Percentiles rank a stretch among this genome's conserved stretches.
Conservation (phyloP, 1,140 invertebrate genomes). For the Drosophila melanica region DNA sequence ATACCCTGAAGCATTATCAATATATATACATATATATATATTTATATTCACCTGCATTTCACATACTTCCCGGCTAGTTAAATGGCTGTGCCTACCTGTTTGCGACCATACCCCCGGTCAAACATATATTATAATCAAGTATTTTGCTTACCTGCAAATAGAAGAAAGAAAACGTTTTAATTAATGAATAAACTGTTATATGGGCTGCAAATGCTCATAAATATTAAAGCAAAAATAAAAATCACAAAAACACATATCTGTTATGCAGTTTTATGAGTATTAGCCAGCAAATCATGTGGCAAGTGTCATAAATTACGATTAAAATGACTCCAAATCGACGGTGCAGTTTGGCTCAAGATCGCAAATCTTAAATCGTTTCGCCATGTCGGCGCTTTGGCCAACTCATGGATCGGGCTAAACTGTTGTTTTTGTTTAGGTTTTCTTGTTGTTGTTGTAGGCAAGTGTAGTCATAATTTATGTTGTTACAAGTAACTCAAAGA, state of each 20-base stretch:
- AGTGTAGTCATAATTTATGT: conserved; percentile 72
- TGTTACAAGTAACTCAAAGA: conserved; percentile 25
- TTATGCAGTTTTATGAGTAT: conserved; percentile 40
- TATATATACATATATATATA: no score
- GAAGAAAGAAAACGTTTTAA: conserved; percentile 46
- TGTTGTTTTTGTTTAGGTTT: neutral
- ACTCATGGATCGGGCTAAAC: conserved; percentile 6
- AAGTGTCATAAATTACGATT: conserved; percentile 68
- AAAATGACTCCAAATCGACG: conserved; percentile 21
- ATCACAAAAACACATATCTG: conserved; percentile 24
- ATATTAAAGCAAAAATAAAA: conserved; percentile 3
- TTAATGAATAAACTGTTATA: conserved; percentile 68
- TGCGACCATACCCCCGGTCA: neutral
- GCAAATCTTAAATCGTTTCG: conserved; percentile 33
- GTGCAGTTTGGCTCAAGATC: conserved; percentile 6
- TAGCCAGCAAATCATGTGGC: conserved; percentile 59
- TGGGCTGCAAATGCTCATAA: conserved; percentile 16
- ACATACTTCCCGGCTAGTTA: neutral
- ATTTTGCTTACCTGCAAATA: conserved; percentile 67
- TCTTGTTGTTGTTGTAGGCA: conserved; percentile 24
- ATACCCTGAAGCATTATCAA: neutral
- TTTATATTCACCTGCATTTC: neutral
- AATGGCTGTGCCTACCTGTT: conserved; percentile 1
- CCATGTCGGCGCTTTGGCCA: conserved; percentile 37
- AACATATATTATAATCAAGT: conserved; percentile 32